A percentile compares a stretch with the other conserved stretches of the same genome.
phyloP scores from a whole-genome alignment of 92 coral and sea anemone species.

The Metridium senile region DNA sequence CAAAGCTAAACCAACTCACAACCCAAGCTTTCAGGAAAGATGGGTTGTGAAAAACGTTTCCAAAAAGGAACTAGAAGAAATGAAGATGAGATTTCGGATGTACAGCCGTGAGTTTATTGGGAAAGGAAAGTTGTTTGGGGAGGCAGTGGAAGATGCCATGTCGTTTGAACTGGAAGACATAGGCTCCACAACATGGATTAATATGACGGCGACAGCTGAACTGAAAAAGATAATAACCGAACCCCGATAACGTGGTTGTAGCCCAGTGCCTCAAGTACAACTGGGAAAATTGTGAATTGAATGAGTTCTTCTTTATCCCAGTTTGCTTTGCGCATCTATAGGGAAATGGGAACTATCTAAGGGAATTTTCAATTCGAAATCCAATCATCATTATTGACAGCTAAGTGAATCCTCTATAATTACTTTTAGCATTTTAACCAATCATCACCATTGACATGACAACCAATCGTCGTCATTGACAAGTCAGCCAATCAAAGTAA shows the following conservation, averaged over 20 bases:
- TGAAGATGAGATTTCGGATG: slow-evolving; percentile 54
- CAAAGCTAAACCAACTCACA: slow-evolving; percentile 59
- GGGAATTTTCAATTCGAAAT: background rate
- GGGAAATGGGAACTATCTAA: background rate
- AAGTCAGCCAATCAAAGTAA: too few species aligned
- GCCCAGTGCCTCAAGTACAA: background rate
- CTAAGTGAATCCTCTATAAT: background rate
- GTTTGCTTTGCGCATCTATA: background rate
- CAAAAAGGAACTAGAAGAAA: slow-evolving; percentile 40
- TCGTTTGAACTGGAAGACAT: slow-evolving; percentile 68
- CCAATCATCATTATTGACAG: background rate
- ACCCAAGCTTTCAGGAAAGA: slow-evolving; percentile 57
- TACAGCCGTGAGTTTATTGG: slow-evolving; percentile 61
- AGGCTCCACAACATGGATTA: slow-evolving; percentile 58
- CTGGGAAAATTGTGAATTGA: background rate
- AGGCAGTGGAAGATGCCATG: slow-evolving; percentile 47
- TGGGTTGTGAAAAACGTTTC: slow-evolving; percentile 59
- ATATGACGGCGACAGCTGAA: slow-evolving; percentile 41
- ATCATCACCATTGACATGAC: background rate
- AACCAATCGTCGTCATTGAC: too few species aligned
- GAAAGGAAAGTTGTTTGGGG: slow-evolving; percentile 57
- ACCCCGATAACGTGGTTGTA: background rate
- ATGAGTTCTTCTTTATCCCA: background rate
- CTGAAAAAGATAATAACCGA: slow-evolving; percentile 31
- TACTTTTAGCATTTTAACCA: background rate